These are phyloP conservation scores for Drosophila quasianomalipes DNA, from an alignment of 2,888 invertebrate genomes.

Conservation along the genomic window DNA sequence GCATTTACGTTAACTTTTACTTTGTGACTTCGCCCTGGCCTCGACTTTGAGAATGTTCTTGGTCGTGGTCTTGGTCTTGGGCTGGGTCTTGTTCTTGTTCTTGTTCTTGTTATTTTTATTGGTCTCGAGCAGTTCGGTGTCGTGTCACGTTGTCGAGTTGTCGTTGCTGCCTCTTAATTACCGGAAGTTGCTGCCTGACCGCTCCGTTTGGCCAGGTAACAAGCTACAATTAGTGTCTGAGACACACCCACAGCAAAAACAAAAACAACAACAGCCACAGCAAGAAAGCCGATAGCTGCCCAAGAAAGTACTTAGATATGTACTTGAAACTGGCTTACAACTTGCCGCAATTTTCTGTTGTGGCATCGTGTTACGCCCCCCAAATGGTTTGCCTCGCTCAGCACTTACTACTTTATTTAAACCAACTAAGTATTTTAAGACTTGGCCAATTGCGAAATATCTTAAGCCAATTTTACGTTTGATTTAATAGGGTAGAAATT, in stretches of 20 bases:
- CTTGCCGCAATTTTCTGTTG: conserved; percentile 33
- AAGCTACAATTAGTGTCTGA: conserved; percentile 70
- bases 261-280: conserved; percentile 25
- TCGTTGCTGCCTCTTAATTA: conserved; percentile 60
- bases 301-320: conserved; percentile 53
- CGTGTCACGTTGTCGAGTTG: conserved; percentile 45
- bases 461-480: background rate
- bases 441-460: background rate
- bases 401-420: conserved; percentile 64
- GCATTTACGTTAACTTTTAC: conserved; percentile 25
- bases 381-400: conserved; percentile 49
- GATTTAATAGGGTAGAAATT: background rate
- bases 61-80: conserved; percentile 6
- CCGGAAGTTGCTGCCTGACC: conserved; percentile 64
- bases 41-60: conserved; percentile 10
- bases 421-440: conserved; percentile 6
- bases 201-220: conserved; percentile 48
- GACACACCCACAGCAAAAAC: conserved; percentile 63
- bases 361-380: conserved; percentile 35
- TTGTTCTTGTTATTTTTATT: background rate
- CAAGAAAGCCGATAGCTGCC: conserved; percentile 39
- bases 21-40: conserved; percentile 1
- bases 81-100: background rate
- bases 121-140: conserved; percentile 7
- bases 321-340: conserved; percentile 57